Conservation (phyloP, 2,113 vertebrate genomes). For the Piprites chloris region DNA sequence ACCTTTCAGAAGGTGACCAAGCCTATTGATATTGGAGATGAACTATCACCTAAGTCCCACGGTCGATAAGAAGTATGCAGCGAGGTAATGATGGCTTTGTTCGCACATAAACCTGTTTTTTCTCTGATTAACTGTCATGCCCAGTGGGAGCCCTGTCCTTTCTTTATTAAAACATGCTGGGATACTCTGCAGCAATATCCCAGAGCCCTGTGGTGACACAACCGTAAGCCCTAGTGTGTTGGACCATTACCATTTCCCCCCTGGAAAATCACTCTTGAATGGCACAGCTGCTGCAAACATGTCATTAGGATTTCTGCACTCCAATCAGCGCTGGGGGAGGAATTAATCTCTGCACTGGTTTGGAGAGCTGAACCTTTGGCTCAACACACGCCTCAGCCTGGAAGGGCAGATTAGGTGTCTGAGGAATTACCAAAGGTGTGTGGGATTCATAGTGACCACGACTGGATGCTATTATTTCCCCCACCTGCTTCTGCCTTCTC, state of each 20-base stretch:
- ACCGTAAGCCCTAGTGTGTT: constrained; percentile 35
- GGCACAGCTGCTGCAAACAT: constrained; percentile 61
- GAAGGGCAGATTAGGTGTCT: constrained; percentile 63
- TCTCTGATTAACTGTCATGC: constrained; percentile 59
- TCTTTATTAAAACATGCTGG: constrained; percentile 62
- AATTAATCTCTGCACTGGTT: constrained; percentile 28
- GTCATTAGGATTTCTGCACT: constrained; percentile 60
- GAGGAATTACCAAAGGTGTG: constrained; percentile 51
- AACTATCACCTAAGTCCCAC: constrained; percentile 17
- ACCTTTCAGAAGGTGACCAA: not conserved
- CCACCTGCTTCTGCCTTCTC: constrained; percentile 45
- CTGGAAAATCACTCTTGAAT: constrained; percentile 60
- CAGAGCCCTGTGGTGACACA: constrained; percentile 55
- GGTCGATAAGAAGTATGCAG: not conserved
- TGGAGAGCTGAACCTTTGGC: constrained; percentile 38
- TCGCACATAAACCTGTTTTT: constrained; percentile 58
- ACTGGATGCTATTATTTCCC: constrained; percentile 43
- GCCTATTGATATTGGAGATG: not conserved
- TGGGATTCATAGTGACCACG: constrained; percentile 27
- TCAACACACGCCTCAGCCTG: constrained; percentile 21
- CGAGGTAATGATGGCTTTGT: constrained; percentile 63
- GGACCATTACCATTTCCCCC: constrained; percentile 58
- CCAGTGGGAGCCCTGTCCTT: constrained; percentile 51
- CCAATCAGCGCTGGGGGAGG: constrained; percentile 34
- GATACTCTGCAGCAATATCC: constrained; percentile 55